Evolutionary conservation across 2,113 vertebrate genomes (phyloP).

Genomic region (Pholis gunnellus): DNA sequence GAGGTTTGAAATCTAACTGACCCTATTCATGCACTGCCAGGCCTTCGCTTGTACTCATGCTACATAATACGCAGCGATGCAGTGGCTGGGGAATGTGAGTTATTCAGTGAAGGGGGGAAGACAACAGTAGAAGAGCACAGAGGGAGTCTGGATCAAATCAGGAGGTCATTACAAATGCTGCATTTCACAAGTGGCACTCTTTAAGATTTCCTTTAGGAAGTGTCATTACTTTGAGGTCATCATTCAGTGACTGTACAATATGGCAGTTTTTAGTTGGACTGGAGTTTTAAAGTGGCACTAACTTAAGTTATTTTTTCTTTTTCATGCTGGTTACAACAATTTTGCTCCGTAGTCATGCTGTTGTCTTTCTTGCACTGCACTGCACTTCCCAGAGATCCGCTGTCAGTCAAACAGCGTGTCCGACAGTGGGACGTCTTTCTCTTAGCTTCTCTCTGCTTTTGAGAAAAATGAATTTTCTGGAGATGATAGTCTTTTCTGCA

Average conservation of each 20-base stretch:
- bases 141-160: slow-evolving; percentile 63
- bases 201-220: background rate
- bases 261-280: slow-evolving; percentile 9
- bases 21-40: slow-evolving; percentile 85
- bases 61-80: slow-evolving; percentile 77
- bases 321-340: slow-evolving; percentile 15
- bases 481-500: background rate
- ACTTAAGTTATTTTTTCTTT: background rate
- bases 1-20: slow-evolving; percentile 86
- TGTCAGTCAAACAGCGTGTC: slow-evolving; percentile 42
- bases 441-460: background rate
- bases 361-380: slow-evolving; percentile 32
- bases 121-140: slow-evolving; percentile 52
- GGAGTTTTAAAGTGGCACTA: slow-evolving; percentile 14
- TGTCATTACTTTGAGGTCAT: slow-evolving; percentile 39
- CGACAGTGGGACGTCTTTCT: slow-evolving; percentile 13
- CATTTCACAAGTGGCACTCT: slow-evolving; percentile 28
- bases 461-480: slow-evolving; percentile 4
- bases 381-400: slow-evolving; percentile 26
- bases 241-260: background rate
- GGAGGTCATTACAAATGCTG: slow-evolving; percentile 51
- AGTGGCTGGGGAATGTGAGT: slow-evolving; percentile 74
- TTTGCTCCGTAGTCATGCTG: slow-evolving; percentile 31
- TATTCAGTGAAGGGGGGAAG: slow-evolving; percentile 69
- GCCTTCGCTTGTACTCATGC: slow-evolving; percentile 75